A percentile compares a stretch with the other conserved stretches of the same genome.
These are phyloP conservation scores for Sphecodes monilicornis DNA, from an alignment of 2,888 invertebrate genomes.

Conservation along the genomic window DNA sequence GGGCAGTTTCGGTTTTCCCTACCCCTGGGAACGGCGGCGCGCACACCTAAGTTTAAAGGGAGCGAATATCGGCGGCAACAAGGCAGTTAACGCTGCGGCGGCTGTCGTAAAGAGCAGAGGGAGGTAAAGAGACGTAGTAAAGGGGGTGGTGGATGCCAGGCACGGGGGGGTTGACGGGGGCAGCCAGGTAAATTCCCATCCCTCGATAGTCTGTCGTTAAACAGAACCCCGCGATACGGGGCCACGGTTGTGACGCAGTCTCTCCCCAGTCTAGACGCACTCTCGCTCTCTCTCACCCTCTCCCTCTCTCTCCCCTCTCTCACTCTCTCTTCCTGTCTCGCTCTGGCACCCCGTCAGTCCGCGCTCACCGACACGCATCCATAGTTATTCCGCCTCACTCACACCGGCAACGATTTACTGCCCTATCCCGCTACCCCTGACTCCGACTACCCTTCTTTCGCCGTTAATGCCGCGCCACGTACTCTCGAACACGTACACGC, in stretches of 20 bases:
- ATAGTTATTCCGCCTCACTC: conserved; percentile 77
- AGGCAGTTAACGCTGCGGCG: conserved; percentile 68
- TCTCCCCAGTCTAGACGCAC: conserved; percentile 82
- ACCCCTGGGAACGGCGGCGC: not conserved
- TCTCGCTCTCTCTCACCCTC: conserved; percentile 69
- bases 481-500: conserved; percentile 75
- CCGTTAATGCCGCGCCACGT: conserved; percentile 82
- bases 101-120: conserved; percentile 54
- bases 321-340: conserved; percentile 34
- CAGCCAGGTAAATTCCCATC: conserved; percentile 74
- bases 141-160: conserved; percentile 19
- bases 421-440: conserved; percentile 64
- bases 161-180: conserved; percentile 12
- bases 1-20: conserved; percentile 59
- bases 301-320: conserved; percentile 53
- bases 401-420: conserved; percentile 82
- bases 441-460: conserved; percentile 50
- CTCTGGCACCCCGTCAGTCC: conserved; percentile 58
- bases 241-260: conserved; percentile 81
- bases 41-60: conserved; percentile 62
- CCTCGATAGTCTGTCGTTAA: conserved; percentile 79
- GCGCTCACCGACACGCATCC: conserved; percentile 74
- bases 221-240: conserved; percentile 76
- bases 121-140: conserved; percentile 51
- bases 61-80: conserved; percentile 68